Evolutionary conservation across 2,797 vertebrate genomes (phyloP).

Genomic region (Chelon labrosus): DNA sequence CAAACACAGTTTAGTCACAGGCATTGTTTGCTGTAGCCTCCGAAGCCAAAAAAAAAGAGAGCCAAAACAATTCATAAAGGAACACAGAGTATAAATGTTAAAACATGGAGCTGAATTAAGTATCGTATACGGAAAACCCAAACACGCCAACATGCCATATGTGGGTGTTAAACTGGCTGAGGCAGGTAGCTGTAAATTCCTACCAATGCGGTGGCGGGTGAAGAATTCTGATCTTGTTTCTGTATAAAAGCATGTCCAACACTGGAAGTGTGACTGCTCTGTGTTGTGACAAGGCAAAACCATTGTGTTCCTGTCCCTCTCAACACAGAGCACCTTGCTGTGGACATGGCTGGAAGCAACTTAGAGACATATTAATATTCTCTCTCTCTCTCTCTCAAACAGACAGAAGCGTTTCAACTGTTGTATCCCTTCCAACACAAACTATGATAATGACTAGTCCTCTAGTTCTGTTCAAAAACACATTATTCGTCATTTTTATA

Average conservation of each 20-base stretch:
- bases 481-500: neutral
- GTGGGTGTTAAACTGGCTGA: conserved; percentile 32
- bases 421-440: conserved; percentile 7
- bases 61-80: conserved; percentile 39
- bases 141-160: conserved; percentile 16
- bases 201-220: conserved; percentile 31
- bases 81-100: conserved; percentile 27
- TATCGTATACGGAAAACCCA: conserved; percentile 27
- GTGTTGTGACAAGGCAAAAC: conserved; percentile 56
- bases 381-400: conserved; percentile 7
- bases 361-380: conserved; percentile 41
- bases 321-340: conserved; percentile 34
- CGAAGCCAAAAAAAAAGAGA: conserved; percentile 55
- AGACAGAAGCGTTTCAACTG: neutral
- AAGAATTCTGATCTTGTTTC: conserved; percentile 53
- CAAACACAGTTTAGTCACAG: conserved; percentile 53
- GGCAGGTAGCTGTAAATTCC: conserved; percentile 37
- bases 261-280: conserved; percentile 43
- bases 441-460: neutral
- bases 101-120: conserved; percentile 53
- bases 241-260: conserved; percentile 53
- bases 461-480: neutral
- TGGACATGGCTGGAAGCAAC: conserved; percentile 50
- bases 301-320: conserved; percentile 18
- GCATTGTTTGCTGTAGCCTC: conserved; percentile 60